Evolutionary conservation across 1,140 invertebrate genomes (phyloP).

Genomic region (Pseudomyrmex flavicornis): DNA sequence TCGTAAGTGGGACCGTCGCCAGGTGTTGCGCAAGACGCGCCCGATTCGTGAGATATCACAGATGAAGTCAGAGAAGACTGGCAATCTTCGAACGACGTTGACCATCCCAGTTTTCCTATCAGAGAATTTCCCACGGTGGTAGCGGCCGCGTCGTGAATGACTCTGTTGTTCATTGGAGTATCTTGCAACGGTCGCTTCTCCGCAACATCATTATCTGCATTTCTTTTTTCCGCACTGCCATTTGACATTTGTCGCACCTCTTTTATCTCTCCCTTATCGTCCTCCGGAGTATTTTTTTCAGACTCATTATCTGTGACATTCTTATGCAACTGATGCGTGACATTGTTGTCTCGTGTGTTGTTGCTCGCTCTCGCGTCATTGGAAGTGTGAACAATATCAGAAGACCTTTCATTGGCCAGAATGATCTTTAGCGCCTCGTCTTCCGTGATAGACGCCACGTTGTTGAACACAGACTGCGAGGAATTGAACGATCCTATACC

Average conservation of each 20-base stretch:
- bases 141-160: conserved; percentile 58
- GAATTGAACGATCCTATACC: conserved; percentile 80
- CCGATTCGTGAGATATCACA: conserved; percentile 74
- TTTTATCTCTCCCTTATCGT: conserved; percentile 53
- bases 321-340: conserved; percentile 41
- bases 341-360: conserved; percentile 62
- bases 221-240: conserved; percentile 58
- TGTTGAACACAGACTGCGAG: conserved; percentile 78
- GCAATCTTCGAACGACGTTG: conserved; percentile 87
- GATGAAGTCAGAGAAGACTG: conserved; percentile 82
- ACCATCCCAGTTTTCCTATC: conserved; percentile 89
- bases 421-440: conserved; percentile 89
- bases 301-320: not conserved
- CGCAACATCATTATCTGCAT: conserved; percentile 59
- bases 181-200: conserved; percentile 47
- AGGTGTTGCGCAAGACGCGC: conserved; percentile 68
- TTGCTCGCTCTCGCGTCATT: conserved; percentile 50
- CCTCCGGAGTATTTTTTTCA: not conserved
- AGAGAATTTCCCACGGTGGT: conserved; percentile 88
- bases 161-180: conserved; percentile 62
- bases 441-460: conserved; percentile 80
- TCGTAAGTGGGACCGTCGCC: conserved; percentile 84
- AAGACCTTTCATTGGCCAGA: conserved; percentile 81
- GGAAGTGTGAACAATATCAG: not conserved
- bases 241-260: conserved; percentile 40